phyloP scores from a whole-genome alignment of 2,797 vertebrate species.

The Eospalax fontanierii region DNA sequence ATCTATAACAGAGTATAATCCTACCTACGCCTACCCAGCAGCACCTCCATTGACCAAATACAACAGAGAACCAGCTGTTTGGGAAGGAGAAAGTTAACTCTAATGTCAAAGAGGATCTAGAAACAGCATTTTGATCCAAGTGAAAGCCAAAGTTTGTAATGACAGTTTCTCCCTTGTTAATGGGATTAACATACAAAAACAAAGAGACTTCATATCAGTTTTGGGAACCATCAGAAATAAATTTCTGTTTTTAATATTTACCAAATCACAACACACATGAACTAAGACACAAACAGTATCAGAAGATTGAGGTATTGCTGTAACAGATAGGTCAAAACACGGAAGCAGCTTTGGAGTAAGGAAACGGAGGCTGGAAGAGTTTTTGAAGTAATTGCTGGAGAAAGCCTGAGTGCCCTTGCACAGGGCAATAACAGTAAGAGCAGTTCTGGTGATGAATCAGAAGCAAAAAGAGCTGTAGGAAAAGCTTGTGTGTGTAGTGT shows the following conservation, averaged over 20 bases:
- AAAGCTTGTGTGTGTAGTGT: too few species aligned
- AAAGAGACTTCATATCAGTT: neutral
- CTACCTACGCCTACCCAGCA: neutral
- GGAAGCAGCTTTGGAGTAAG: neutral
- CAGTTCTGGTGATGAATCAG: neutral
- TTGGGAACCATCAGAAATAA: too few species aligned
- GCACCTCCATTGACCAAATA: neutral
- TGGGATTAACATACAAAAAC: neutral
- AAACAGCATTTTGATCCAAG: neutral
- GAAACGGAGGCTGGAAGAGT: too few species aligned
- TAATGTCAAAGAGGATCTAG: neutral
- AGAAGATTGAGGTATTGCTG: too few species aligned
- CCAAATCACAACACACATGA: too few species aligned
- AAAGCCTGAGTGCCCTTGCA: too few species aligned
- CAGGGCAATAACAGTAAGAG: neutral
- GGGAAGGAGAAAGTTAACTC: neutral
- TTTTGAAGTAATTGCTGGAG: too few species aligned
- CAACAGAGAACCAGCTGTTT: neutral
- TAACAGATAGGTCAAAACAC: too few species aligned
- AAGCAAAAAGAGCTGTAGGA: neutral
- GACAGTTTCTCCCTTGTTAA: neutral
- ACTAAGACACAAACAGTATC: too few species aligned
- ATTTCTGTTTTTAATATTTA: too few species aligned
- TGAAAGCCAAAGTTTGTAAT: neutral
- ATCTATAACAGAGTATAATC: neutral